phyloP scores from a whole-genome alignment of 2,113 vertebrate genomes.

The Carlito syrichta region DNA sequence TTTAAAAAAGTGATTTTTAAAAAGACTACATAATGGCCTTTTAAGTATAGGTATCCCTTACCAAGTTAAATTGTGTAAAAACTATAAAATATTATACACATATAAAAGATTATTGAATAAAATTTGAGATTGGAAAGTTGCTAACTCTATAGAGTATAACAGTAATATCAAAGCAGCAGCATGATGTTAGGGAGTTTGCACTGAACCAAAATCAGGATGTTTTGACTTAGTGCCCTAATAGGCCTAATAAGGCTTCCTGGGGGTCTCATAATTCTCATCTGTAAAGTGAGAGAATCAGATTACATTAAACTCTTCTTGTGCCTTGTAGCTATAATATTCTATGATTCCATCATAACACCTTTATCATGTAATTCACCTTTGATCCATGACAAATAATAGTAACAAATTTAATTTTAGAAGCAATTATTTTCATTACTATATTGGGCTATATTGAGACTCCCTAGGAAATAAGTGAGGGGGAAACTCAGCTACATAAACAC shows the following conservation, averaged over 20 bases:
- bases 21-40: neutral
- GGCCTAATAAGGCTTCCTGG: neutral
- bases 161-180: neutral
- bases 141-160: neutral
- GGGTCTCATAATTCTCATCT: neutral
- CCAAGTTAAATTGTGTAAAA: slow-evolving; percentile 8
- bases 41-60: no score
- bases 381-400: neutral
- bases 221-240: neutral
- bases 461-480: neutral
- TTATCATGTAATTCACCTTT: slow-evolving; percentile 21
- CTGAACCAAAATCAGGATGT: neutral
- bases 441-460: neutral
- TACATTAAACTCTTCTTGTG: neutral
- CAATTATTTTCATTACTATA: slow-evolving; percentile 23
- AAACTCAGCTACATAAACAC: neutral
- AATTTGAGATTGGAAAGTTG: neutral
- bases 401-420: slow-evolving; percentile 30
- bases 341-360: neutral
- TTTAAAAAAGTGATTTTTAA: neutral
- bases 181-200: neutral
- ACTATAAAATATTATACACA: neutral
- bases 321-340: neutral
- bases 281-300: neutral
- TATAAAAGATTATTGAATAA: neutral